A percentile compares a stretch with the other conserved stretches of the same genome.
Conservation (phyloP, 2,797 vertebrate species). For the Lemur catta region DNA sequence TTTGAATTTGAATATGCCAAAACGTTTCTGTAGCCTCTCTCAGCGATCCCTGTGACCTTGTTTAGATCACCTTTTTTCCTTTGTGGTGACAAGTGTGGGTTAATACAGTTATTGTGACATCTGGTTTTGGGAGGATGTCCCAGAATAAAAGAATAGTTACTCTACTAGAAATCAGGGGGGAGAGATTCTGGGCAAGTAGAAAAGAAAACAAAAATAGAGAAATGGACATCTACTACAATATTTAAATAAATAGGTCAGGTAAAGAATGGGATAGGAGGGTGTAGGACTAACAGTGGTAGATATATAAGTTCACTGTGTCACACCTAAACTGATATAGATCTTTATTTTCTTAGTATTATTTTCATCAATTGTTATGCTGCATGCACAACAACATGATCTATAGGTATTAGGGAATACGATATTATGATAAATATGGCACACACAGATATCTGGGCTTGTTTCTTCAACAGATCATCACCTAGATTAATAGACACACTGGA, state of each 20-base stretch:
- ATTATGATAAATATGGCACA: not conserved
- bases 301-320: not conserved
- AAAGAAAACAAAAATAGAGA: not conserved
- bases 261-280: not conserved
- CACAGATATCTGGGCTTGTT: not conserved
- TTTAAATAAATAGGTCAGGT: not conserved
- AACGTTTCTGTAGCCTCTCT: not conserved
- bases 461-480: not conserved
- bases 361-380: not conserved
- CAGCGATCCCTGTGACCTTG: not conserved
- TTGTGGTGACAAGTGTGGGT: not conserved
- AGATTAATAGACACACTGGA: not conserved
- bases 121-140: accelerated
- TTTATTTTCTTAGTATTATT: not conserved
- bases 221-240: not conserved
- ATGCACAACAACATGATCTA: not conserved
- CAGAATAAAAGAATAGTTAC: not conserved
- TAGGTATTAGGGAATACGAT: not conserved
- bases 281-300: not conserved
- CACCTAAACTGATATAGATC: not conserved
- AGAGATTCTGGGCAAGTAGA: not conserved
- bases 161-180: not conserved
- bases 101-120: not conserved
- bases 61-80: not conserved
- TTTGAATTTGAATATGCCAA: not conserved